phyloP scores from a whole-genome alignment of 2,797 vertebrate species.

The Phyllotis vaccarum region DNA sequence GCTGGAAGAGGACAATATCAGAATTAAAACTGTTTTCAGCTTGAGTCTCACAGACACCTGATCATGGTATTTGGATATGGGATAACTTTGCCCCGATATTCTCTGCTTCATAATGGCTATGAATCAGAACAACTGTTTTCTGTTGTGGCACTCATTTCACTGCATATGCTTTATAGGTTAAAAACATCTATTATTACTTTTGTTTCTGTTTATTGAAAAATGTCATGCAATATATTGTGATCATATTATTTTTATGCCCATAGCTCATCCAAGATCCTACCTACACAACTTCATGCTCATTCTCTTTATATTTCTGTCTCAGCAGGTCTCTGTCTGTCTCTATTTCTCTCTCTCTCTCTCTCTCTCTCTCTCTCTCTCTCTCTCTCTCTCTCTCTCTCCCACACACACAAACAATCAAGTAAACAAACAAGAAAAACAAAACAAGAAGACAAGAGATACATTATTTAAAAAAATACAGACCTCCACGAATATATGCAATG shows the following conservation, averaged over 20 bases:
- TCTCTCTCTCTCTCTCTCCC: background rate
- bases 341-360: background rate
- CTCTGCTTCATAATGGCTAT: background rate
- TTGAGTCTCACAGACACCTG: background rate
- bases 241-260: background rate
- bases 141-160: background rate
- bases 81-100: slow-evolving; percentile 3
- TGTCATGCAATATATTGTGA: background rate
- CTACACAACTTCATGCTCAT: background rate
- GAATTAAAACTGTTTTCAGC: background rate
- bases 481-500: background rate
- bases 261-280: background rate
- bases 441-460: background rate
- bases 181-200: slow-evolving; percentile 5
- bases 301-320: background rate
- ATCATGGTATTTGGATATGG: background rate
- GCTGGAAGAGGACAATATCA: background rate
- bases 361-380: background rate
- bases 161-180: slow-evolving; percentile 10
- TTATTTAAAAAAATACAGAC: too few relatives aligned
- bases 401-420: background rate
- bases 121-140: background rate
- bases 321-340: background rate
- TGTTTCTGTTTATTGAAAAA: background rate
- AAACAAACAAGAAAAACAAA: background rate